Base-by-base conservation (phyloP, 2,113 vertebrate genomes). In the Pseudorhombus dupliciocellatus region DNA sequence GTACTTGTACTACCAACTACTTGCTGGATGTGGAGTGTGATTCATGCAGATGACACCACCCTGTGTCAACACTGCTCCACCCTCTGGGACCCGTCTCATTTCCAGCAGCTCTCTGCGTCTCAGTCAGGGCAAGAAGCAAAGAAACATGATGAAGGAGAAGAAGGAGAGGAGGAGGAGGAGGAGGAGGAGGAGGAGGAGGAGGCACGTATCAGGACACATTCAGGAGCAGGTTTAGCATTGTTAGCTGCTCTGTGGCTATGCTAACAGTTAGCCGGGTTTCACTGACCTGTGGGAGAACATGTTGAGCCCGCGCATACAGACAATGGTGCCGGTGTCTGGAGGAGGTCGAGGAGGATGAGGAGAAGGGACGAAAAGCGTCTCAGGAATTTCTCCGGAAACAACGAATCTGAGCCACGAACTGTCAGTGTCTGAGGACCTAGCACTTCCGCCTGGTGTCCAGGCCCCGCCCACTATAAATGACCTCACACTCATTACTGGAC, bases 221-320 rank as follows among this genome's bases (percentile, higher is more conserved):
- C 42, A 46, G 4, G 15, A 46, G 42, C 42, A 46, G 15, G 42
- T 20, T 46, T 16, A 16, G 18, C 52, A 56, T 24, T 0, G 4
- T 37, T 4, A 50, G 15, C 22, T 11, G 2, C n/a, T 4, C 1
- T 18, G 18, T 24, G 25, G 7, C 12, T 37, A 24, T n/a, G 56
- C 48, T 74, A 57, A 48, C 46, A 4, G 31, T 31, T 60, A 70
- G 20, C 58, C 1, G 1, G 1, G 34, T n/a, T n/a, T 8, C 16
- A 87, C 85, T 75, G 64, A 91, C 91, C 91, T 87, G 66, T 54
- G 74, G 28, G 80, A 84, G 14, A 88, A 46, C 90, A 92, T 91
- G n/a, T 46, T 7, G 7, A 1, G 18, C 75, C 21, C 24, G 37
- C 24, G 16, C 52, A 24, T 11, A 4, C 4, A n/a, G 21, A 11